phyloP scores from a whole-genome alignment of 2,888 invertebrate genomes.

The Hemaris fuciformis region DNA sequence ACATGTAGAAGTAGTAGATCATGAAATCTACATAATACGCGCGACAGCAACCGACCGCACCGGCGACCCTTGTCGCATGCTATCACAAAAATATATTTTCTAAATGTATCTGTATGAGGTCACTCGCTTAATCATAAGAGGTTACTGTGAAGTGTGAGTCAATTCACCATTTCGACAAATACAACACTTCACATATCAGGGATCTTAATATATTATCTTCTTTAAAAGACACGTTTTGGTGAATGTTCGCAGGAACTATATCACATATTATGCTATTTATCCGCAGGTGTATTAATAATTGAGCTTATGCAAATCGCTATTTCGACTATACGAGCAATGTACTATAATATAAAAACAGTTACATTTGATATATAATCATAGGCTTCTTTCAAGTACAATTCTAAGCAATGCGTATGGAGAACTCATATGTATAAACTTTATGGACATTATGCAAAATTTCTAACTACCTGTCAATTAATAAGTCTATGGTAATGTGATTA shows the following conservation, averaged over 20 bases:
- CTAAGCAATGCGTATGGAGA: not conserved
- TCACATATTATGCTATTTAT: not conserved
- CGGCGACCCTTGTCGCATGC: not conserved
- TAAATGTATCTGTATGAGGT: not conserved
- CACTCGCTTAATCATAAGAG: not conserved
- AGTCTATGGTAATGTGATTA: not conserved
- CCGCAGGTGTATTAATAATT: not conserved
- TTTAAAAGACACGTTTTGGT: constrained; percentile 16
- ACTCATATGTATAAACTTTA: not conserved
- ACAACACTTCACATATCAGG: not conserved
- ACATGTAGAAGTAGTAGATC: constrained; percentile 15
- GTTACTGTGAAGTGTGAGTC: not conserved
- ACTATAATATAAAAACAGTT: not conserved
- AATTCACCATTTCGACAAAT: not conserved
- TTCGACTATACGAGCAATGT: not conserved
- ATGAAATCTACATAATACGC: constrained; percentile 4
- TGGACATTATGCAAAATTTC: not conserved
- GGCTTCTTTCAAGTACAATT: not conserved
- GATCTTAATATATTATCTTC: constrained; percentile 5
- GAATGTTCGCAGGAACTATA: constrained; percentile 13
- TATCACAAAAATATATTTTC: not conserved
- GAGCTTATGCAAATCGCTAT: not conserved
- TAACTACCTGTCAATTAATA: not conserved
- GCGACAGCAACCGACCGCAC: not conserved
- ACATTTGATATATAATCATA: not conserved